Base-by-base conservation (phyloP, 2,113 vertebrate species). In the Conger conger region DNA sequence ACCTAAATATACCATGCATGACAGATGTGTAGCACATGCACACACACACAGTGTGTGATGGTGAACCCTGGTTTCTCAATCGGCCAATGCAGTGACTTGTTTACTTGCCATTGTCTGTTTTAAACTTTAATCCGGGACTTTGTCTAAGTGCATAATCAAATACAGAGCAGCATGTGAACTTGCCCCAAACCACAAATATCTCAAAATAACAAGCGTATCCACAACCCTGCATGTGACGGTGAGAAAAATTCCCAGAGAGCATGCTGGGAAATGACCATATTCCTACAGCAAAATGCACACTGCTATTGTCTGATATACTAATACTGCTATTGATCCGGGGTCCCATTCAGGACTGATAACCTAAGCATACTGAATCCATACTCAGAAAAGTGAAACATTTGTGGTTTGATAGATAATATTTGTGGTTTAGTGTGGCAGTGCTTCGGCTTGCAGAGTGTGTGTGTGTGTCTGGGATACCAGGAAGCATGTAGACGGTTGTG, bases 401-500 rank as follows among this genome's bases (percentile, higher is more conserved):
- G 23, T 8, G 4, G 11, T 63, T 63, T 5, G 4, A 27, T 63
- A 63, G 23, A 63, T 9, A 4, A 23, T 63, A 23, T 4, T 23
- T 6, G 18, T 0, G 57, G 57, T 63, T 63, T 63, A 63, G 20
- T 63, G 18, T 27, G 57, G 57, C 57, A 63, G 20, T 63, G 57
- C 54, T 18, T 3, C 23, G 5, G 60, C 6, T 27, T n/a, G 23
- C 60, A 60, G 37, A 35, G 35, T 42, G 82, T 35, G 45, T 42
- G 82, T 35, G 45, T 57, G 50, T 76, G 86, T 85, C 79, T 63
- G 54, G 18, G 77, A 68, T 15, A 63, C 78, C 85, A 87, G 80
- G 57, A 88, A 85, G 81, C 89, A 89, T 81, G 78, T 90, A 84
- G 84, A 35, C 53, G 54, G 87, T 84, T 88, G 53, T 53, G 60